phyloP scores from a whole-genome alignment of 2,113 vertebrate species.

The Furnarius figulus region DNA sequence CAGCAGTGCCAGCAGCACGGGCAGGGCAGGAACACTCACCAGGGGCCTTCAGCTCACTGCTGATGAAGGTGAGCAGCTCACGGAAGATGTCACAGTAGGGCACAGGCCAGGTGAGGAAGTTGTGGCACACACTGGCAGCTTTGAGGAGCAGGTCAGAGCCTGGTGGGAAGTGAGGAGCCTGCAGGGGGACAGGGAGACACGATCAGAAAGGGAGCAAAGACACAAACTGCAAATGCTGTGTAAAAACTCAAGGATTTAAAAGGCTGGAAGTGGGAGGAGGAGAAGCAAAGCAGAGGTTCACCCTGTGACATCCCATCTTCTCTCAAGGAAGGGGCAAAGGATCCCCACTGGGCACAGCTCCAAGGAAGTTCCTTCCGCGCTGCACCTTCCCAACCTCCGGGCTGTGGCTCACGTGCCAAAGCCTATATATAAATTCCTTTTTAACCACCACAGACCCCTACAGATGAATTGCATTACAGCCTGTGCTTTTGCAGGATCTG shows the following conservation, averaged over 20 bases:
- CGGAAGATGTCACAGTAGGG: slow-evolving; percentile 88
- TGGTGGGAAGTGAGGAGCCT: slow-evolving; percentile 88
- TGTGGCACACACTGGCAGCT: slow-evolving; percentile 82
- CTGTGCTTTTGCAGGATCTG: neutral
- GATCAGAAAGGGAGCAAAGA: neutral
- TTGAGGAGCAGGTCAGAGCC: slow-evolving; percentile 82
- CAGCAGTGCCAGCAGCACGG: neutral
- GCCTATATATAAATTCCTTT: neutral
- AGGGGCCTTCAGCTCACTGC: slow-evolving; percentile 88
- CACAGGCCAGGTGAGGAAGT: slow-evolving; percentile 93
- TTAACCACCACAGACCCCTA: neutral
- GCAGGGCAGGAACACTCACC: slow-evolving; percentile 60
- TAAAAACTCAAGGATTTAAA: fast-evolving
- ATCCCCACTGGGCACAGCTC: neutral
- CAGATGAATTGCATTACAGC: neutral
- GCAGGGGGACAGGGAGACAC: neutral
- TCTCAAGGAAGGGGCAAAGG: neutral
- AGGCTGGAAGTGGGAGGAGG: neutral
- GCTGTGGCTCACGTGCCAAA: neutral
- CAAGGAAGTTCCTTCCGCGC: neutral
- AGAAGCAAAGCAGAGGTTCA: neutral
- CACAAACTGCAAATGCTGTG: fast-evolving
- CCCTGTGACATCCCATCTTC: neutral
- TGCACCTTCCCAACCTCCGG: neutral
- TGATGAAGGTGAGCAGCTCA: slow-evolving; percentile 86